Conservation (phyloP, 1,140 invertebrate genomes). For the Dreissena polymorpha region DNA sequence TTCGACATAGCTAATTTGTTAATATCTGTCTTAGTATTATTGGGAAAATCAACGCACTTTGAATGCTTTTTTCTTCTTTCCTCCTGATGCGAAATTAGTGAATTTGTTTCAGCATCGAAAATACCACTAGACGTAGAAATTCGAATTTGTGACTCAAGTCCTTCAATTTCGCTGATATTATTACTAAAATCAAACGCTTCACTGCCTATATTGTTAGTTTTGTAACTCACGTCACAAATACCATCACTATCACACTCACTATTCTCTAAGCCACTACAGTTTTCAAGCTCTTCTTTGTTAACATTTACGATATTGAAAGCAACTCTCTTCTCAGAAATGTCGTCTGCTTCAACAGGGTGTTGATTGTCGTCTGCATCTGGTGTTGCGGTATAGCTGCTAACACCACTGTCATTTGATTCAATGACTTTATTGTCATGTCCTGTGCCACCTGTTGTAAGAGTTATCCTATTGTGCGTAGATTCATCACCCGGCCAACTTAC, state of each 20-base stretch:
- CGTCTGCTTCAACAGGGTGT: not conserved
- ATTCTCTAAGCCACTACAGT: conserved; percentile 5
- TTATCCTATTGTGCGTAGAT: not conserved
- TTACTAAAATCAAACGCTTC: conserved; percentile 8
- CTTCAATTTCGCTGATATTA: conserved; percentile 26
- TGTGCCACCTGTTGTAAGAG: not conserved
- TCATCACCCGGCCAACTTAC: not conserved
- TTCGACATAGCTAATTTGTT: conserved; percentile 42
- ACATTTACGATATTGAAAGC: conserved; percentile 1
- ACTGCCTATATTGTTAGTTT: not conserved
- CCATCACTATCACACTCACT: not conserved
- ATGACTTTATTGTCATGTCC: not conserved
- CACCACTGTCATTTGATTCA: conserved; percentile 43
- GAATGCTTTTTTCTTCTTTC: not conserved
- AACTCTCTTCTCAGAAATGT: not conserved
- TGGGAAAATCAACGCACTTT: not conserved
- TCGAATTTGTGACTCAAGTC: conserved; percentile 17
- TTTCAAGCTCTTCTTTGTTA: not conserved
- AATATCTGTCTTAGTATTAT: not conserved
- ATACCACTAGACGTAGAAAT: conserved; percentile 12
- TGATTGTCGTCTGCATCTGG: conserved; percentile 12
- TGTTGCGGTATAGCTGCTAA: conserved; percentile 22
- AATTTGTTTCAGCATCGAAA: conserved; percentile 2
- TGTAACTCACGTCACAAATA: not conserved
- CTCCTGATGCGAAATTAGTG: not conserved